Evolutionary conservation across 23 tunicate species (phyloP).

Genomic region (Ciona savignyi): DNA sequence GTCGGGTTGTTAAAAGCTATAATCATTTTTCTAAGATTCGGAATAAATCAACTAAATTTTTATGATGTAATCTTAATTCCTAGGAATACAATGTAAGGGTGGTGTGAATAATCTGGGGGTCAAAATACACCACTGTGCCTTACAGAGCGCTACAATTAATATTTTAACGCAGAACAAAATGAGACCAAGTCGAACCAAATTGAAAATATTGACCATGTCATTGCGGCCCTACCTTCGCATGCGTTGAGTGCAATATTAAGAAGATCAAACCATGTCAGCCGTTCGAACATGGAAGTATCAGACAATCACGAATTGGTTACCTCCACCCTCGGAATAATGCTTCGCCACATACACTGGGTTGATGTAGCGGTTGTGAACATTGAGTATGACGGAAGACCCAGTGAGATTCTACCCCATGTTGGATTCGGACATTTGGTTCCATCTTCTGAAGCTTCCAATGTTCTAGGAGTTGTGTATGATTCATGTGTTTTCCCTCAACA

Average conservation of each 20-base stretch:
- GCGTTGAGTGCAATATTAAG: slow-evolving; percentile 36
- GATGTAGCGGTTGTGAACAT: slow-evolving; percentile 74
- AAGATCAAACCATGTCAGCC: neutral
- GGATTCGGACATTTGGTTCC: slow-evolving; percentile 94
- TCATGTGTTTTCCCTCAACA: slow-evolving; percentile 88
- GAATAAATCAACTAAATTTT: no score
- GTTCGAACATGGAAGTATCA: neutral
- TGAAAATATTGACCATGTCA: slow-evolving; percentile 51
- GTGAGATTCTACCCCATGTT: slow-evolving; percentile 32
- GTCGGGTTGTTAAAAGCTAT: no score
- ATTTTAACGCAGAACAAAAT: no score
- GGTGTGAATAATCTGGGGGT: no score
- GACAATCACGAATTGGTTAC: neutral
- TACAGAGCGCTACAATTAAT: no score
- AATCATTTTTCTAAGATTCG: no score
- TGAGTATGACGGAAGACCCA: slow-evolving; percentile 47
- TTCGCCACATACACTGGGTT: slow-evolving; percentile 62
- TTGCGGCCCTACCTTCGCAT: slow-evolving; percentile 60
- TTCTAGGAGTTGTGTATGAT: slow-evolving; percentile 81
- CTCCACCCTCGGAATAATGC: slow-evolving; percentile 9
- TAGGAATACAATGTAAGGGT: no score
- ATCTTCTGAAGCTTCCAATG: slow-evolving; percentile 45
- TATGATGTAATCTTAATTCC: no score
- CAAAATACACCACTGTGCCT: no score
- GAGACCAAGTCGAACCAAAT: no score